Percentiles rank a stretch among this genome's conserved stretches.
Evolutionary conservation across 2,113 vertebrate genomes (phyloP).

Genomic region (Psittacus erithacus): DNA sequence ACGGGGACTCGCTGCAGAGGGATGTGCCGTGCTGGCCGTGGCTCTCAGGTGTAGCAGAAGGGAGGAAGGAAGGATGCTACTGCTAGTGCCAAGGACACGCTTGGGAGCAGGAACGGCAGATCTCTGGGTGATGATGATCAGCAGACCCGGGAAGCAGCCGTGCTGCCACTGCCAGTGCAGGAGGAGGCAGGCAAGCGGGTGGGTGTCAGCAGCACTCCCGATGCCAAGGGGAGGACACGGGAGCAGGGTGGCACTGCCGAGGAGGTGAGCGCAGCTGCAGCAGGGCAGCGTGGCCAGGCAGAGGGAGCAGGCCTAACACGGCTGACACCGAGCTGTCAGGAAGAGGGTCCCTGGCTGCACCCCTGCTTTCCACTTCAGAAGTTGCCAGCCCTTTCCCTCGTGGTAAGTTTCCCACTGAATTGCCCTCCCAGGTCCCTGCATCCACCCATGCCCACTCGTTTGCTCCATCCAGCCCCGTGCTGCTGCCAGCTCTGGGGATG

Average conservation of each 20-base stretch:
- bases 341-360: neutral
- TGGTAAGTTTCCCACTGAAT: neutral
- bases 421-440: neutral
- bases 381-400: conserved; percentile 7
- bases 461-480: fast-evolving
- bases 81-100: neutral
- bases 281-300: neutral
- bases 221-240: fast-evolving
- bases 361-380: conserved; percentile 8
- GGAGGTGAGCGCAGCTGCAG: neutral
- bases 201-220: neutral
- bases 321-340: neutral
- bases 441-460: neutral
- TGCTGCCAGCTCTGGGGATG: neutral
- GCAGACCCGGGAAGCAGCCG: neutral
- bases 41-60: neutral
- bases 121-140: neutral
- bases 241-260: fast-evolving
- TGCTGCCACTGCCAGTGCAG: neutral
- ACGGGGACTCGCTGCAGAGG: neutral
- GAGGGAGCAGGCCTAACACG: neutral
- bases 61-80: conserved; percentile 41
- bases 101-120: neutral
- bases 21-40: neutral
- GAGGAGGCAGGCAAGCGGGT: neutral